Percentiles rank a stretch among this genome's conserved stretches.
phyloP scores from a whole-genome alignment of 2,797 vertebrate genomes.

The Schizopygopsis malacanthus region DNA sequence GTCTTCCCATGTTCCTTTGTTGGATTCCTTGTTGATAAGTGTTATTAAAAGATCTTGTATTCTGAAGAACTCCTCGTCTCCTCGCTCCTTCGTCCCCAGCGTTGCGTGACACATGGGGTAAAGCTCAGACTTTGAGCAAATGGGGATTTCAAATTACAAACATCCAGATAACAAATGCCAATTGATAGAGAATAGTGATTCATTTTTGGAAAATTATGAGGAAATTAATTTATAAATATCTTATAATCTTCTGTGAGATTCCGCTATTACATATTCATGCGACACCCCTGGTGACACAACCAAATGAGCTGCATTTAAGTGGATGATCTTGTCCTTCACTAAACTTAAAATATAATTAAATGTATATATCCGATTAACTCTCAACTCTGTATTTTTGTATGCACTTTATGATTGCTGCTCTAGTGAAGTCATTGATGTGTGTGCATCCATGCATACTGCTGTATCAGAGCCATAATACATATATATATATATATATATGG shows the following conservation, averaged over 20 bases:
- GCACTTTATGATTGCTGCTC: not conserved
- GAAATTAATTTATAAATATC: constrained; percentile 1
- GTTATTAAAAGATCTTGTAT: no score
- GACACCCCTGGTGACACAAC: not conserved
- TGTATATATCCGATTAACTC: not conserved
- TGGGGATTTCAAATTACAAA: constrained; percentile 21
- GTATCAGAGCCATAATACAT: not conserved
- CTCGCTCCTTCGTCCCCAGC: no score
- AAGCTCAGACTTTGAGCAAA: constrained; percentile 5
- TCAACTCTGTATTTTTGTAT: not conserved
- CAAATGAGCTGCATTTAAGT: constrained; percentile 2
- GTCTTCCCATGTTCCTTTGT: no score
- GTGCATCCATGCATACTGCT: not conserved
- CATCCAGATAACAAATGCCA: constrained; percentile 14
- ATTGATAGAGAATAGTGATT: constrained; percentile 1
- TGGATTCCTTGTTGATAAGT: no score
- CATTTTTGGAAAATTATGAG: not conserved
- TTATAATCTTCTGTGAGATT: constrained; percentile 7
- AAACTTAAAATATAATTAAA: constrained; percentile 11
- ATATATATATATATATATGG: not conserved
- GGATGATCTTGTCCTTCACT: constrained; percentile 13
- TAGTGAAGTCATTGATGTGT: not conserved
- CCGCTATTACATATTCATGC: constrained; percentile 13
- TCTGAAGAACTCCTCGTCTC: no score
- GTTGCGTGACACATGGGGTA: not conserved